Conservation (phyloP, 2,888 invertebrate species). For the Ryuthela nishihirai region DNA sequence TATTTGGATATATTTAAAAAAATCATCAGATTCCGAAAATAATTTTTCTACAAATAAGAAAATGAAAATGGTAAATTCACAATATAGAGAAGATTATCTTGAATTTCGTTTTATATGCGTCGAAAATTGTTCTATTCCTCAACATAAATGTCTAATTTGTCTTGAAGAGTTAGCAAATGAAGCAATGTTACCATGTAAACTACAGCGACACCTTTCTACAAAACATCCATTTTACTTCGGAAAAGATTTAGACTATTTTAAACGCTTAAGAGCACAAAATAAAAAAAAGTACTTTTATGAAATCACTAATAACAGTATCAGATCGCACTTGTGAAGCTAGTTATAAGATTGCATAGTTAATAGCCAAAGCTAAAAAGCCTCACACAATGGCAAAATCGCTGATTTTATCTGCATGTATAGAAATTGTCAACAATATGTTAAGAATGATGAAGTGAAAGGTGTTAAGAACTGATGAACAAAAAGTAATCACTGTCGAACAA, state of each 20-base stretch:
- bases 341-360: neutral
- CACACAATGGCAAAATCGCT: slow-evolving; percentile 35
- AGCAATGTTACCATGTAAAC: neutral
- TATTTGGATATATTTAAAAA: no score
- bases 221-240: neutral
- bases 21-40: no score
- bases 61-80: no score
- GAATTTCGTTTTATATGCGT: no score
- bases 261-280: neutral
- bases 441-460: no score
- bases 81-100: no score
- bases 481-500: slow-evolving; percentile 17
- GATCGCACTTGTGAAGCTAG: neutral
- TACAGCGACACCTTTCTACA: neutral
- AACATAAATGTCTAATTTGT: no score
- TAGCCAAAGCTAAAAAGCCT: slow-evolving; percentile 26
- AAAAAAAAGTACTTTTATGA: neutral
- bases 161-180: slow-evolving; percentile 1
- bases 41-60: no score
- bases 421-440: slow-evolving; percentile 16
- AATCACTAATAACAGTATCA: neutral
- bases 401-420: slow-evolving; percentile 21
- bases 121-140: no score
- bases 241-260: neutral
- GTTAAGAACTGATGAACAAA: slow-evolving; percentile 6